phyloP scores from a whole-genome alignment of 2,797 vertebrate species.

The Tokudaia muenninki region DNA sequence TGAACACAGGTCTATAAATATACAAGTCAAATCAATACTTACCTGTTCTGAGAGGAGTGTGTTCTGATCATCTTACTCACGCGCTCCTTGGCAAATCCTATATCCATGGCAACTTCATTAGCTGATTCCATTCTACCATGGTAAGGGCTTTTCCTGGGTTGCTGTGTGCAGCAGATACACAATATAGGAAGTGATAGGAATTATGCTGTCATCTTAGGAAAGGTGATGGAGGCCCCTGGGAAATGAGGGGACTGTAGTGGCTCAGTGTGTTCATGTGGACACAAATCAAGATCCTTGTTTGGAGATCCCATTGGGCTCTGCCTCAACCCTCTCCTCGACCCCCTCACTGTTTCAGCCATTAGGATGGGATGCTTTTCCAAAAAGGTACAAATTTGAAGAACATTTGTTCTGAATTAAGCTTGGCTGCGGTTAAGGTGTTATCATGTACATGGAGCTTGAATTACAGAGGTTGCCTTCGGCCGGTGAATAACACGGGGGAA shows the following conservation, averaged over 20 bases:
- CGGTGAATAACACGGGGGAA: not conserved
- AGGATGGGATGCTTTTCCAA: conserved; percentile 14
- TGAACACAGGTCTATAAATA: not conserved
- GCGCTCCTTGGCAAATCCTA: not conserved
- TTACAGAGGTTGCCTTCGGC: conserved; percentile 59
- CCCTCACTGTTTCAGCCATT: not conserved
- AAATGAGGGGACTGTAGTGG: accelerated
- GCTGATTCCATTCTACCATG: not conserved
- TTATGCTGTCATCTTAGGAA: not conserved
- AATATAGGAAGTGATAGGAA: not conserved
- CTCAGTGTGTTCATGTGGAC: not conserved
- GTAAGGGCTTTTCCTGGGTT: not conserved
- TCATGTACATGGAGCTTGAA: conserved; percentile 43
- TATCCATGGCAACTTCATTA: not conserved
- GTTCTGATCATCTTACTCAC: not conserved
- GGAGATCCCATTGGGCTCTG: not conserved
- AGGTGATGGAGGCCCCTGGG: not conserved
- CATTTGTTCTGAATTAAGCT: conserved; percentile 73
- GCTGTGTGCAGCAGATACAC: not conserved
- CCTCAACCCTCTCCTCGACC: not conserved
- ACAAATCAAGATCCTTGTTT: not conserved
- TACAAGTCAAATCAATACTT: not conserved
- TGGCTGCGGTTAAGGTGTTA: conserved; percentile 61
- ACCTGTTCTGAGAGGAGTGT: not conserved
- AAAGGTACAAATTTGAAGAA: conserved; percentile 21